Evolutionary conservation across 2,888 invertebrate species (phyloP).

Genomic region (Lycophotia porphyrea): DNA sequence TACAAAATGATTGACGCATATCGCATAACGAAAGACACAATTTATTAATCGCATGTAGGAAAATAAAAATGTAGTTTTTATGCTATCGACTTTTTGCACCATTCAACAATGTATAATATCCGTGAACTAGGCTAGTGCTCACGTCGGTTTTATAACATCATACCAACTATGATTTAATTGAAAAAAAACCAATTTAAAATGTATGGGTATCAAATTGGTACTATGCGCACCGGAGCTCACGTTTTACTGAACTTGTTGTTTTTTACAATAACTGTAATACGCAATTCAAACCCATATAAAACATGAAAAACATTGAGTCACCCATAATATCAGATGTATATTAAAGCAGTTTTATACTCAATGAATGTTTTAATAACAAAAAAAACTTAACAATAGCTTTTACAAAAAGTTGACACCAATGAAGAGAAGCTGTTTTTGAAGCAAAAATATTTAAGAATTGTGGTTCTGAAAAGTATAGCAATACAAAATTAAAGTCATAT

Average conservation of each 20-base stretch:
- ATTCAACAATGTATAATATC: not conserved
- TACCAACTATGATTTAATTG: not conserved
- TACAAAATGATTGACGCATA: conserved; percentile 37
- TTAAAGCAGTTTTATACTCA: conserved; percentile 26
- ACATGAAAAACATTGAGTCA: not conserved
- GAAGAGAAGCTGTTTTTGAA: conserved; percentile 11
- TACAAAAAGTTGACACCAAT: conserved; percentile 31
- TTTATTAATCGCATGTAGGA: not conserved
- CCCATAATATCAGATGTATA: conserved; percentile 14
- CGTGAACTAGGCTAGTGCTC: not conserved
- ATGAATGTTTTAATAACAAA: conserved; percentile 9
- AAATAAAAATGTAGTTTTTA: not conserved
- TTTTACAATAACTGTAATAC: not conserved
- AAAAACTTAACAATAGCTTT: conserved; percentile 30
- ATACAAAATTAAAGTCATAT: not conserved
- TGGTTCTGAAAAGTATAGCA: not conserved
- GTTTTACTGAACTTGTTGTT: conserved; percentile 5
- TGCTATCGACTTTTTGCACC: conserved; percentile 18
- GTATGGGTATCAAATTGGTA: not conserved
- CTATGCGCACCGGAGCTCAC: too few relatives aligned
- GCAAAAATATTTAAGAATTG: not conserved
- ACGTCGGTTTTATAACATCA: not conserved
- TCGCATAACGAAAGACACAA: not conserved
- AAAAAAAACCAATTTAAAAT: not conserved
- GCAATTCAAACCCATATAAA: conserved; percentile 5